phyloP scores from a whole-genome alignment of 1,140 invertebrate species.

The Eupristina koningsbergeri region DNA sequence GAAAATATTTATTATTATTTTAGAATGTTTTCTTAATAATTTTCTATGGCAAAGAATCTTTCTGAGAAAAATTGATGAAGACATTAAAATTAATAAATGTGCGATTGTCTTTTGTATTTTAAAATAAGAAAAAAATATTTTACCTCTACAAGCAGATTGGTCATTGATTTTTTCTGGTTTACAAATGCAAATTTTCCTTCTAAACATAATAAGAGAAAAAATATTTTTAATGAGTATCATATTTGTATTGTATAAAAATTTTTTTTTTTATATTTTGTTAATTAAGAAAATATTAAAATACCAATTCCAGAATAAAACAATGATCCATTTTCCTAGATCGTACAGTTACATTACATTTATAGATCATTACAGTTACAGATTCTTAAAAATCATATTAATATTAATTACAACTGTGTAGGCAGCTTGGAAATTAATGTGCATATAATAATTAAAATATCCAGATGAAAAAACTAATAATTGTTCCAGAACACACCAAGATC shows the following conservation, averaged over 20 bases:
- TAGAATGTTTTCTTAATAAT: neutral
- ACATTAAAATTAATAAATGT: conserved; percentile 5
- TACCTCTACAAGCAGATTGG: neutral
- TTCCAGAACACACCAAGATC: too few relatives aligned
- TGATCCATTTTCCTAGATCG: too few relatives aligned
- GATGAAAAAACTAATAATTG: too few relatives aligned
- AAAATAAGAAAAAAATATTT: conserved; percentile 7
- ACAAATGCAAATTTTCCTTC: neutral
- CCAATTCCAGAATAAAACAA: too few relatives aligned
- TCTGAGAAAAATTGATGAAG: neutral
- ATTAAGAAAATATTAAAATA: neutral
- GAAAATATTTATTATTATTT: neutral
- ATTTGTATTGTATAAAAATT: neutral
- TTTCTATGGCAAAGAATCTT: neutral
- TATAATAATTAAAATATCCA: too few relatives aligned
- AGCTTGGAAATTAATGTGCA: neutral
- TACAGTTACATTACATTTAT: too few relatives aligned
- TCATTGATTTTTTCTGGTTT: conserved; percentile 18
- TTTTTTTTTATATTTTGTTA: neutral
- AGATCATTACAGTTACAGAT: too few relatives aligned
- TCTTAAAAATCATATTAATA: too few relatives aligned
- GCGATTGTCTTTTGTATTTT: conserved; percentile 5
- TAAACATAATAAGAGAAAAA: neutral
- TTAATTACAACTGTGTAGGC: neutral
- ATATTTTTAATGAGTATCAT: too few relatives aligned